Base-by-base conservation (phyloP, 2,888 invertebrate genomes). In the Folsomia manolachei region DNA sequence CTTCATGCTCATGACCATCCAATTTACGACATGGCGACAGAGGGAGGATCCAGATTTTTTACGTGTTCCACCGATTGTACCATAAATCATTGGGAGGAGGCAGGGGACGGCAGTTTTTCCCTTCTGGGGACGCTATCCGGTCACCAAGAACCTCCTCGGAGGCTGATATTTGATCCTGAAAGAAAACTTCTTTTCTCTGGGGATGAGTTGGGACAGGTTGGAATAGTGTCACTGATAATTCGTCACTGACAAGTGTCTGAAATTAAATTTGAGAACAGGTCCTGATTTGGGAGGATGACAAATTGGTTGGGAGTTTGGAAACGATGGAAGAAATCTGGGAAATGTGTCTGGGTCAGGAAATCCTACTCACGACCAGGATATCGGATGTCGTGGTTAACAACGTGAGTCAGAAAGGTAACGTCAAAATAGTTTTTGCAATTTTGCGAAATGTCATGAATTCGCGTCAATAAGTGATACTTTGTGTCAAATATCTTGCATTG, bases 41-140 rank as follows among this genome's bases (percentile, higher is more conserved):
- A 84, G 21, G 85, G 85, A 21, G 85, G 86, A 27, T 85, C 87
- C 11, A 85, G 87, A 7, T 80, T 87, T 1, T 90, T 88, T 82
- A 88, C 90, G 0, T 86, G 88, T 56, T 89, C 89, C 1, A 89
- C 88, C 75, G 90, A 90, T 79, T 88, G 88, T 1, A 87, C 87
- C 2, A 85, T 90, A 24, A 60, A 69, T 27, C 71, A 71, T 1
- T 79, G 79, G 77, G 70, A 74, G 1, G 70, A 72, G n/a, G 67
- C 24, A 7, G 70, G 56, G n/a, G 53, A 73, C 63, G 73, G 75
- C 18, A 53, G 25, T 19, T 71, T 74, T 52, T 39, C 52, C 7
- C 27, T 70, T 23, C 14, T 75, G 26, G 69, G 65, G 62, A 76
- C 69, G 53, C 65, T 78, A 51, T 69, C 70, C 71, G 77, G 77